A percentile compares a stretch with the other conserved stretches of the same genome.
Conservation (phyloP, 2,797 vertebrate species). For the Pantherophis vulpinus region DNA sequence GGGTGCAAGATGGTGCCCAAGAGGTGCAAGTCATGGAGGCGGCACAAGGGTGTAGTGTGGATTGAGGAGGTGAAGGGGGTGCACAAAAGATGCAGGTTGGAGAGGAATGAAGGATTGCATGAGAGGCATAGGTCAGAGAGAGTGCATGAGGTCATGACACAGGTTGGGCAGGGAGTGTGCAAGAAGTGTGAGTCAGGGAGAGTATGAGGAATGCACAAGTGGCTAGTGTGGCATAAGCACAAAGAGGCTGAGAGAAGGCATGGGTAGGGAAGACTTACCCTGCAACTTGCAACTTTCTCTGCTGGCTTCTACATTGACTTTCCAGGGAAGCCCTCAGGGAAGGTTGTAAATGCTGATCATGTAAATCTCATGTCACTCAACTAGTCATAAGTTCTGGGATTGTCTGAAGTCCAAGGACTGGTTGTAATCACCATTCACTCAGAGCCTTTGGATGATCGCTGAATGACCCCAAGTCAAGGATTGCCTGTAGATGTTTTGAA, state of each 20-base stretch:
- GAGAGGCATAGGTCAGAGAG: neutral
- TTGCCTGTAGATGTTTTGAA: neutral
- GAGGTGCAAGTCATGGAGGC: neutral
- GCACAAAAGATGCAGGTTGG: neutral
- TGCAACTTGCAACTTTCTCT: neutral
- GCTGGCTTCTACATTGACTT: neutral
- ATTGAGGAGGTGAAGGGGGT: neutral
- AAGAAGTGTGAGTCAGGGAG: neutral
- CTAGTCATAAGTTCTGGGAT: neutral
- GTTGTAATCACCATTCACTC: neutral
- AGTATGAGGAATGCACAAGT: neutral
- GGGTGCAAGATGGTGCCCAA: neutral
- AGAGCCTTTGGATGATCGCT: neutral
- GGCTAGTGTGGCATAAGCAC: neutral
- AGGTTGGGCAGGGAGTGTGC: neutral
- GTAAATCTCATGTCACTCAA: neutral
- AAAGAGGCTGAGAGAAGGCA: neutral
- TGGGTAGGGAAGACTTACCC: neutral
- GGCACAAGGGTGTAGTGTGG: neutral
- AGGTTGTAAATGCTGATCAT: neutral
- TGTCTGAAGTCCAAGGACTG: neutral
- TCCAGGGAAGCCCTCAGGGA: neutral
- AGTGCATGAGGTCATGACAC: neutral
- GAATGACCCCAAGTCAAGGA: neutral
- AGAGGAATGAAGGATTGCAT: neutral